Conservation (phyloP, 1,140 invertebrate genomes). For the Latrodectus geometricus region DNA sequence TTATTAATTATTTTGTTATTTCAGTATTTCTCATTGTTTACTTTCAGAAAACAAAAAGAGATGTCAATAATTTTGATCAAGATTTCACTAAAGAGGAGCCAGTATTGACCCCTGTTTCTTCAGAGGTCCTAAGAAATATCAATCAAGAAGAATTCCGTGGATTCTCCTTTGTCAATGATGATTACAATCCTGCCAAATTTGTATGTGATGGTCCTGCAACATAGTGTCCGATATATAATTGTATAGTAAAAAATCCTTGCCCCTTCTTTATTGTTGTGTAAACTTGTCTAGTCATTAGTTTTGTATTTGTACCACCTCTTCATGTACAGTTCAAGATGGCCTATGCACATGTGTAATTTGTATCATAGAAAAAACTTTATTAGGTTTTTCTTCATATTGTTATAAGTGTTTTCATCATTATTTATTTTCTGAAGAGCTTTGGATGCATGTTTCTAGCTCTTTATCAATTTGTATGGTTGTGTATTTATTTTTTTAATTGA, state of each 20-base stretch:
- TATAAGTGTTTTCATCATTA: slow-evolving; percentile 37
- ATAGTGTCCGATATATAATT: slow-evolving; percentile 47
- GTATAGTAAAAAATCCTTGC: slow-evolving; percentile 16
- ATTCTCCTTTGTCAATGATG: slow-evolving; percentile 96
- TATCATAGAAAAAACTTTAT: slow-evolving; percentile 39
- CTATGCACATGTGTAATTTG: slow-evolving; percentile 44
- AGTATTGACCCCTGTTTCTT: slow-evolving; percentile 90
- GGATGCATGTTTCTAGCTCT: slow-evolving; percentile 43
- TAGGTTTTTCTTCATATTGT: slow-evolving; percentile 48
- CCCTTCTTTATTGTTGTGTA: slow-evolving; percentile 48
- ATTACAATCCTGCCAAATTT: slow-evolving; percentile 84
- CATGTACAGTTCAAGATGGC: slow-evolving; percentile 45
- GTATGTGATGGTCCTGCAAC: slow-evolving; percentile 62
- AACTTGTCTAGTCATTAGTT: slow-evolving; percentile 60
- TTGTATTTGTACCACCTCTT: slow-evolving; percentile 57
- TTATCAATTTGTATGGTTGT: slow-evolving; percentile 55
- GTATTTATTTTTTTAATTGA: slow-evolving; percentile 45
- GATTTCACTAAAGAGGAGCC: slow-evolving; percentile 99
- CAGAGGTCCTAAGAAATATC: slow-evolving; percentile 90
- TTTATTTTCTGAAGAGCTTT: slow-evolving; percentile 46
- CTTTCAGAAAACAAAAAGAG: slow-evolving; percentile 92
- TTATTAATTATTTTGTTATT: too few species aligned
- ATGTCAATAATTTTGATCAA: slow-evolving; percentile 98
- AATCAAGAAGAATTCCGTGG: slow-evolving; percentile 98
- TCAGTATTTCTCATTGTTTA: not conserved